Percentiles rank a stretch among this genome's conserved stretches.
These are phyloP conservation scores for Phenganax marumi DNA, from an alignment of 92 coral and sea anemone species.

Conservation along the genomic window DNA sequence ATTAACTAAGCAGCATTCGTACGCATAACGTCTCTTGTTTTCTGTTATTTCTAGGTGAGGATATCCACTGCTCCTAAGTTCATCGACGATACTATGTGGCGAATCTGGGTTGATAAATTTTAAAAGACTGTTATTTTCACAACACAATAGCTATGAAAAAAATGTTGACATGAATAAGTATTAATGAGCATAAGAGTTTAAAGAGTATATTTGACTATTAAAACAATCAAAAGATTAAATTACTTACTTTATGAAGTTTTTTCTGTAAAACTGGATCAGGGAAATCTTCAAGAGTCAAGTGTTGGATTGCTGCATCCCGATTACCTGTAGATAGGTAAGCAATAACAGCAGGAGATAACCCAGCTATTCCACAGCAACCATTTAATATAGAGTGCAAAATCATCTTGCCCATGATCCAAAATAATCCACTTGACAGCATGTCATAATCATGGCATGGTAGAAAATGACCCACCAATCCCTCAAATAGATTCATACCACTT, in stretches of 20 bases:
- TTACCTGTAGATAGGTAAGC: slow-evolving; percentile 33
- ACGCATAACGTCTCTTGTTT: slow-evolving; percentile 31
- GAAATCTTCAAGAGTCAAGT: slow-evolving; percentile 34
- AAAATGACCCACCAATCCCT: slow-evolving; percentile 46
- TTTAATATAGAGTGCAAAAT: slow-evolving; percentile 44
- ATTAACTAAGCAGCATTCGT: slow-evolving; percentile 43
- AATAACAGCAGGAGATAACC: slow-evolving; percentile 49
- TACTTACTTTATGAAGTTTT: neutral
- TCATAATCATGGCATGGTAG: slow-evolving; percentile 47
- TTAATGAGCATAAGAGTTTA: neutral
- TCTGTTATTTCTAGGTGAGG: slow-evolving; percentile 43
- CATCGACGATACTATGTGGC: neutral
- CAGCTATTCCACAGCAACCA: slow-evolving; percentile 46
- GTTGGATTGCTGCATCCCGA: slow-evolving; percentile 42
- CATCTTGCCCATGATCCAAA: slow-evolving; percentile 45
- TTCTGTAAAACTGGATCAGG: slow-evolving; percentile 53
- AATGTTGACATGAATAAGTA: neutral
- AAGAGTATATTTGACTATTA: neutral
- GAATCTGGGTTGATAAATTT: neutral
- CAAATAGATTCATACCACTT: slow-evolving; percentile 45
- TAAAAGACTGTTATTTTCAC: neutral
- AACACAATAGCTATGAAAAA: neutral
- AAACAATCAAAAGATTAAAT: neutral
- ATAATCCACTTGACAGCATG: slow-evolving; percentile 49
- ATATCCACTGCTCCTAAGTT: slow-evolving; percentile 33